Conservation (phyloP, 2,888 invertebrate genomes). For the Lepidocyrtinus sp. region DNA sequence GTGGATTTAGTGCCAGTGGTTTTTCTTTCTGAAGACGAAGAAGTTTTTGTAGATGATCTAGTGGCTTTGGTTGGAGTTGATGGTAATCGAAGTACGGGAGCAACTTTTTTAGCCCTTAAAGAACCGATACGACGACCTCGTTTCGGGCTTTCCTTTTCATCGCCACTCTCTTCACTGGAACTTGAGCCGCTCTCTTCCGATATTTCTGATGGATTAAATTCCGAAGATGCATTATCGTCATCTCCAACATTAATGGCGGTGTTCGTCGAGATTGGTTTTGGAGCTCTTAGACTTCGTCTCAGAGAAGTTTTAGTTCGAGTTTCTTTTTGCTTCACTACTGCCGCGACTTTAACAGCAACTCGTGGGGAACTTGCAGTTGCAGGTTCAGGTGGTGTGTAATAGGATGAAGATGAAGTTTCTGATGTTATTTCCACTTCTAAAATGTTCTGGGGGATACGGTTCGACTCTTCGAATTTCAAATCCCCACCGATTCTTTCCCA, state of each 20-base stretch:
- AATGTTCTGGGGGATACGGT: conserved; percentile 43
- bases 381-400: too few relatives aligned
- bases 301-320: too few relatives aligned
- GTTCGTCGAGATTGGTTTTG: conserved; percentile 28
- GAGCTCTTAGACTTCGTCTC: conserved; percentile 23
- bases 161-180: background rate
- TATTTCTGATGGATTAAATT: too few relatives aligned
- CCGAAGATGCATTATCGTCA: too few relatives aligned
- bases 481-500: background rate
- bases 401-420: too few relatives aligned
- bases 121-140: background rate
- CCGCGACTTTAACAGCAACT: too few relatives aligned
- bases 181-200: background rate
- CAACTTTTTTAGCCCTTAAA: background rate
- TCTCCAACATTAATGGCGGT: background rate
- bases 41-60: too few relatives aligned
- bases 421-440: conserved; percentile 5
- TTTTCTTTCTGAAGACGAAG: background rate
- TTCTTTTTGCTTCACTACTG: too few relatives aligned
- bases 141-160: background rate
- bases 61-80: background rate
- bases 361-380: too few relatives aligned
- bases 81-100: background rate
- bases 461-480: conserved; percentile 31
- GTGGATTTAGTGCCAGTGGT: background rate